Evolutionary conservation across 2,888 invertebrate species (phyloP).

Genomic region (Synergus itoensis): DNA sequence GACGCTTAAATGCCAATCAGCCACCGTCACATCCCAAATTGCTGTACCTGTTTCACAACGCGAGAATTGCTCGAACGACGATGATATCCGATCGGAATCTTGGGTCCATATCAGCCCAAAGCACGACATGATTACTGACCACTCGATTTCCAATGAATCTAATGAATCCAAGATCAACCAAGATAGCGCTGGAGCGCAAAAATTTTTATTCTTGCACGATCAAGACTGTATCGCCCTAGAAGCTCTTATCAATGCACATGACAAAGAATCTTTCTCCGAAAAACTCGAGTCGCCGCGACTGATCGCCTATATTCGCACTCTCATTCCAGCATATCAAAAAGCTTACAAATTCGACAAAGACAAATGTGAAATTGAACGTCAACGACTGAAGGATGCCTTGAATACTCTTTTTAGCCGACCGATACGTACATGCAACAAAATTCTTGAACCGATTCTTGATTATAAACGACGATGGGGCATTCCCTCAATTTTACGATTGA

Average conservation of each 20-base stretch:
- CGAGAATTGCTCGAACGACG: conserved; percentile 64
- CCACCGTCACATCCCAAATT: conserved; percentile 76
- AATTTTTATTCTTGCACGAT: conserved; percentile 42
- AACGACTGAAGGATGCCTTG: conserved; percentile 67
- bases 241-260: conserved; percentile 36
- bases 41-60: conserved; percentile 74
- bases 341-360: conserved; percentile 58
- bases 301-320: conserved; percentile 61
- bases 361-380: conserved; percentile 59
- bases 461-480: conserved; percentile 81
- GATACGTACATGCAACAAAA: conserved; percentile 42
- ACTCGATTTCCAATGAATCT: conserved; percentile 50
- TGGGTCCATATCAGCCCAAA: conserved; percentile 2
- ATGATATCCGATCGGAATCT: conserved; percentile 49
- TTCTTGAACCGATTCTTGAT: conserved; percentile 59
- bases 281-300: conserved; percentile 47
- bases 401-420: conserved; percentile 59
- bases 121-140: conserved; percentile 34
- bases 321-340: conserved; percentile 62
- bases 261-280: conserved; percentile 12
- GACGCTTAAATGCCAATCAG: conserved; percentile 77
- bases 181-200: conserved; percentile 43
- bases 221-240: conserved; percentile 26
- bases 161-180: conserved; percentile 17
- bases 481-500: conserved; percentile 82